Base-by-base conservation (phyloP, 2,888 invertebrate species). In the Pseudococcus viburni region DNA sequence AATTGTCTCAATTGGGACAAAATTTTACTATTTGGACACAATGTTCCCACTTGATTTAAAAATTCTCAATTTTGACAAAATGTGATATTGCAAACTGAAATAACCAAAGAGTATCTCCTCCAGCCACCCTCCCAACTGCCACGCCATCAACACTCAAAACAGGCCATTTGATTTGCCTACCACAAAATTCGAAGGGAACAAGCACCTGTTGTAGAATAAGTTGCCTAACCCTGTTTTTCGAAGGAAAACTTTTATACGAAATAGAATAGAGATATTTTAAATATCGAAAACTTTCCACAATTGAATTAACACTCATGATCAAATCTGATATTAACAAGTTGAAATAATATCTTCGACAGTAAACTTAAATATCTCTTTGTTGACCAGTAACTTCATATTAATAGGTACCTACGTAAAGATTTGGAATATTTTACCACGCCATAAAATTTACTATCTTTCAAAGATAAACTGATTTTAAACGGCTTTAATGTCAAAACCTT, bases 381-480 rank as follows among this genome's bases (percentile, higher is more conserved):
- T 73, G 73, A 73, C 73, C 73, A 17, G 17, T 19, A 33, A 7
- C 17, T 22, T 64, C 39, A 39, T 73, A 73, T 15, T n/a, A 26
- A 26, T 68, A 26, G 15, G 33, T 33, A 73, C n/a, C n/a, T n/a
- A n/a, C 12, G 64, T 22, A 22, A 64, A 64, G 64, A 64, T 64
- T 64, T 22, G 64, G 64, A 64, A 64, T 64, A 64, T 22, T 19
- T 64, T 64, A 73, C 73, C 1, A 73, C 33, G 73, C 9, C 73
- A 73, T 73, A 73, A 73, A 73, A 33, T 73, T 73, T 73, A 73
- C 73, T 73, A 73, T 33, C 73, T 73, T 73, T 33, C 4, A 33
- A 73, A 73, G 73, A 73, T 73, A 73, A 73, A 26, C 33, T 73
- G 73, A 73, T 64, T 64, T 64, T 64, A 64, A 64, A 64, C 64